Percentiles rank a stretch among this genome's conserved stretches.
These are phyloP conservation scores for Blastomussa wellsi DNA, from an alignment of 92 coral and sea anemone species.

Conservation along the genomic window DNA sequence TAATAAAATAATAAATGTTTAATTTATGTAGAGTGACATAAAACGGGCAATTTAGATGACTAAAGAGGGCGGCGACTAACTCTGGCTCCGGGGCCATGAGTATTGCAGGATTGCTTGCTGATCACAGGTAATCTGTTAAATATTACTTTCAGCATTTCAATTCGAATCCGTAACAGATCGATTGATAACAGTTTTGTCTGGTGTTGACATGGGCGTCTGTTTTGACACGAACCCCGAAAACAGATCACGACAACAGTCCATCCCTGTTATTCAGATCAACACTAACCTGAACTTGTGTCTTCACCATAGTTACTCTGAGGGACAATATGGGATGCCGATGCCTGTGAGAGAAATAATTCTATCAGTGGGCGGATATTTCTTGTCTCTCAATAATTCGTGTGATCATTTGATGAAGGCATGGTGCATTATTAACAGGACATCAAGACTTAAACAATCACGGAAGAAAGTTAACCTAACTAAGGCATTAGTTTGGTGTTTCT, in stretches of 20 bases:
- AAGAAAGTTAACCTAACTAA: too few relatives aligned
- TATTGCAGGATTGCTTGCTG: background rate
- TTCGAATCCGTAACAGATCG: too few relatives aligned
- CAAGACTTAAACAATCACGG: too few relatives aligned
- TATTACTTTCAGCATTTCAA: too few relatives aligned
- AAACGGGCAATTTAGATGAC: background rate
- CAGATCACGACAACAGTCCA: background rate
- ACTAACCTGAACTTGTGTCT: constrained; percentile 64
- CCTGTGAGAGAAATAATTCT: background rate
- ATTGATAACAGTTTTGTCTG: too few relatives aligned
- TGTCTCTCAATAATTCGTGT: too few relatives aligned
- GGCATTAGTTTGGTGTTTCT: background rate
- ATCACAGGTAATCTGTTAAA: background rate
- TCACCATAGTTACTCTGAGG: constrained; percentile 56
- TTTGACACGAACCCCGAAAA: too few relatives aligned
- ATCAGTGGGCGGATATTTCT: background rate
- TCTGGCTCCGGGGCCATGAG: background rate
- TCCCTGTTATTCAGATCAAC: background rate
- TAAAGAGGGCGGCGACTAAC: background rate
- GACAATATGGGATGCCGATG: constrained; percentile 30
- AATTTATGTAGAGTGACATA: background rate
- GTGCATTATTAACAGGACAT: too few relatives aligned
- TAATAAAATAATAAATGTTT: too few relatives aligned
- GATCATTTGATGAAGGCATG: too few relatives aligned
- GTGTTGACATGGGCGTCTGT: too few relatives aligned